phyloP scores from a whole-genome alignment of 1,140 invertebrate genomes.

The Drosophila lacteicornis region DNA sequence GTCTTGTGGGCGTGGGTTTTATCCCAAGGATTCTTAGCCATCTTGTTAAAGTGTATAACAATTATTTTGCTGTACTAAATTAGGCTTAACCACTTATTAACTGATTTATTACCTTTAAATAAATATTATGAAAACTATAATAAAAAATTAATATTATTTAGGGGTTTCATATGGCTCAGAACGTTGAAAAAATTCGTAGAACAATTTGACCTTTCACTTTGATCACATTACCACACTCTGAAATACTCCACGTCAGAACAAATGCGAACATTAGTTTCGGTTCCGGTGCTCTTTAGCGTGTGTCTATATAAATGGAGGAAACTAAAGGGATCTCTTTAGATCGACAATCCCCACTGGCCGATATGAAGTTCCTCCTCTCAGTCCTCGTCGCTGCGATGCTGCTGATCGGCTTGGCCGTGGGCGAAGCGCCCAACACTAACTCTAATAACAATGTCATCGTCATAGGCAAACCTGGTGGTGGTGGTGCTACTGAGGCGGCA shows the following conservation, averaged over 20 bases:
- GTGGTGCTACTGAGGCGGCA: neutral
- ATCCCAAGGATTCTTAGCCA: neutral
- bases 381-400: conserved; percentile 1
- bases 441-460: conserved; percentile 3
- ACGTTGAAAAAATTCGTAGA: too few species aligned
- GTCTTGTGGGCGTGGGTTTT: neutral
- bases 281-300: neutral
- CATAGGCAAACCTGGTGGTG: neutral
- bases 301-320: neutral
- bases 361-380: conserved; percentile 9
- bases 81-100: too few species aligned
- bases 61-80: neutral
- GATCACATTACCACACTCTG: neutral
- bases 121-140: too few species aligned
- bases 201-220: neutral
- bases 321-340: neutral
- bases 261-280: neutral
- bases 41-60: too few species aligned
- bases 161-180: too few species aligned
- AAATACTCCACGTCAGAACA: too few species aligned
- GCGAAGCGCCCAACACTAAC: too few species aligned
- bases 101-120: too few species aligned
- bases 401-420: neutral
- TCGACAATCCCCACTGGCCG: neutral
- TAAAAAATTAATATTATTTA: neutral